phyloP scores from a whole-genome alignment of 2,888 invertebrate genomes.

The Dasysyrphus albostriatus region DNA sequence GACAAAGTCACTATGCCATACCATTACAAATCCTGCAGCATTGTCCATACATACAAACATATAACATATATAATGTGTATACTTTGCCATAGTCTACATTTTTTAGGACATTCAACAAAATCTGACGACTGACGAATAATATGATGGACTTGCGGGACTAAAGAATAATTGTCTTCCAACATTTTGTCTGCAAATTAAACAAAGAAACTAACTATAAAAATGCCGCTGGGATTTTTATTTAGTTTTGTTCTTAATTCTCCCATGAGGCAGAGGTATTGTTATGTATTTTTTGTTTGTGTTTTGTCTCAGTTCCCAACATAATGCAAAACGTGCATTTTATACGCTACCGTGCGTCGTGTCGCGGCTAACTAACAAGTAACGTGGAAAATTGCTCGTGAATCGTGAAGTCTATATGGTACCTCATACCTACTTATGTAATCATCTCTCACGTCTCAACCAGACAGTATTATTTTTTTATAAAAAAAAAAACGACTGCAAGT shows the following conservation, averaged over 20 bases:
- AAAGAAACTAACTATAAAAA: conserved; percentile 47
- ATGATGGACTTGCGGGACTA: conserved; percentile 26
- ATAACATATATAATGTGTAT: conserved; percentile 3
- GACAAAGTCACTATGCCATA: no score
- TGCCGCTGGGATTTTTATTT: conserved; percentile 38
- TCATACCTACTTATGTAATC: no score
- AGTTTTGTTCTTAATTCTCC: background rate
- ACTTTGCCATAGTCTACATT: conserved; percentile 30
- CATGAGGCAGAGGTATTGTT: background rate
- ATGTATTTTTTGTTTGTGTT: background rate
- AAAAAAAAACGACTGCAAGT: no score
- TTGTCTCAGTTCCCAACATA: background rate
- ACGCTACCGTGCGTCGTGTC: background rate
- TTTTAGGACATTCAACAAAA: conserved; percentile 31
- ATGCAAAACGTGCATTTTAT: background rate
- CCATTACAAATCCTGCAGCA: no score
- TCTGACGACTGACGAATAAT: background rate
- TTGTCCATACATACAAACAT: background rate
- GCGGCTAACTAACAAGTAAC: background rate
- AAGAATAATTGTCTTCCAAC: conserved; percentile 37
- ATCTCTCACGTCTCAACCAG: conserved; percentile 25
- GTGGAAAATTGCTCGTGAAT: conserved; percentile 43
- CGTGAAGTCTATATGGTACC: conserved; percentile 50
- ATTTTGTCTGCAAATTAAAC: conserved; percentile 61
- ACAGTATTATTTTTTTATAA: no score